These are phyloP conservation scores for Botia kubotai DNA, from an alignment of 2,797 vertebrate species.

Conservation along the genomic window DNA sequence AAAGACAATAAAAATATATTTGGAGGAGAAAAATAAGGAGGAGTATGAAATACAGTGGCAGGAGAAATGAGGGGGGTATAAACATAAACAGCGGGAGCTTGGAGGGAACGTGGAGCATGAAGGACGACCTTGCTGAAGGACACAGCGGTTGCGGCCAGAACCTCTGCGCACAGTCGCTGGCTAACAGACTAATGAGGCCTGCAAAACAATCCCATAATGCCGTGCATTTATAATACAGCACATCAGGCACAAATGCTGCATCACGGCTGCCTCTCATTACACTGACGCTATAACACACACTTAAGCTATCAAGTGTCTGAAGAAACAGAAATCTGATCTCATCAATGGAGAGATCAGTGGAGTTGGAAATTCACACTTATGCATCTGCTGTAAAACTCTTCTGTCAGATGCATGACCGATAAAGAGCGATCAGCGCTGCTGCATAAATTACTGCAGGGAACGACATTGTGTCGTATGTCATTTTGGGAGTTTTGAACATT, in stretches of 20 bases:
- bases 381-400: neutral
- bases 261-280: constrained; percentile 15
- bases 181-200: constrained; percentile 33
- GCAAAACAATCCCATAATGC: neutral
- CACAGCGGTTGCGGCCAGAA: constrained; percentile 44
- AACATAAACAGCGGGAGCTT: constrained; percentile 3
- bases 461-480: neutral
- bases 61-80: constrained; percentile 13
- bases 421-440: neutral
- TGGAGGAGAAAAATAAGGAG: too few species aligned
- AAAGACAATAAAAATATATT: constrained; percentile 56
- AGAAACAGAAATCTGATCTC: constrained; percentile 28
- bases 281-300: constrained; percentile 4
- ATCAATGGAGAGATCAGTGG: constrained; percentile 11
- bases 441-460: neutral
- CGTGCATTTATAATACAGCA: constrained; percentile 30
- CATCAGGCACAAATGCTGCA: constrained; percentile 27
- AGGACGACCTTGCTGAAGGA: constrained; percentile 61
- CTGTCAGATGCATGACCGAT: constrained; percentile 1
- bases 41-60: neutral
- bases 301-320: constrained; percentile 16
- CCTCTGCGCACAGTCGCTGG: constrained; percentile 37
- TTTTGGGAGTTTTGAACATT: neutral
- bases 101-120: constrained; percentile 50
- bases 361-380: constrained; percentile 5